Base-by-base conservation (phyloP, 2,888 invertebrate species). In the Dynastes maya region DNA sequence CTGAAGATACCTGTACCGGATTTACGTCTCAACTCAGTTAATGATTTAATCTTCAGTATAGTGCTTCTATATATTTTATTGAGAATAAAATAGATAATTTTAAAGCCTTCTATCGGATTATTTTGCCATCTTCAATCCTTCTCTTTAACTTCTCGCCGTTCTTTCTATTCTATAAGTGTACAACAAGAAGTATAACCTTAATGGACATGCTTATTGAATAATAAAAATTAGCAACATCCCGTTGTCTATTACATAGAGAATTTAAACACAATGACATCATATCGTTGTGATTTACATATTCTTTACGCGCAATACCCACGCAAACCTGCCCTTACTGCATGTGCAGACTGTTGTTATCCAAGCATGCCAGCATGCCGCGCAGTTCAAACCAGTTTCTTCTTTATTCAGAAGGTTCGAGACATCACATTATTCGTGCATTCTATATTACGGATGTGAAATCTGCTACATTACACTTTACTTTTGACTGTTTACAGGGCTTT, bases 241-340 rank as follows among this genome's bases (percentile, higher is more conserved):
- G 72, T 72, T 72, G 71, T 72, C 72, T 72, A 22, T 72, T 72
- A 58, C 58, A 22, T 72, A 72, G 40, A 22, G 22, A 72, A 72
- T 72, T 72, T 72, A 72, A 72, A 61, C 37, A 55, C 55, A 37
- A 58, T 72, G 72, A 72, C 72, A 72, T 72, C 72, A 72, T 51
- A 68, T 68, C 11, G 27, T 63, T 16, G 37, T 72, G 40, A 61
- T 72, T 72, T 72, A 58, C 58, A 72, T 72, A 61, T 72, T 72
- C 58, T 58, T 58, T 72, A 22, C 58, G n/a, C 72, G 27, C 58
- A 27, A 11, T 72, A 72, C 72, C 72, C 45, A 72, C 72, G 58
- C 16, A 45, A 8, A 40, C 58, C 58, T 58, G 58, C 37, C 16
- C 22, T 72, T 72, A 16, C 58, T 58, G 37, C 72, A 72, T 40